Evolutionary conservation across 2,113 vertebrate species (phyloP), one percentile per base, ranked within the genome.

Genomic region (Tetraodon nigroviridis): DNA sequence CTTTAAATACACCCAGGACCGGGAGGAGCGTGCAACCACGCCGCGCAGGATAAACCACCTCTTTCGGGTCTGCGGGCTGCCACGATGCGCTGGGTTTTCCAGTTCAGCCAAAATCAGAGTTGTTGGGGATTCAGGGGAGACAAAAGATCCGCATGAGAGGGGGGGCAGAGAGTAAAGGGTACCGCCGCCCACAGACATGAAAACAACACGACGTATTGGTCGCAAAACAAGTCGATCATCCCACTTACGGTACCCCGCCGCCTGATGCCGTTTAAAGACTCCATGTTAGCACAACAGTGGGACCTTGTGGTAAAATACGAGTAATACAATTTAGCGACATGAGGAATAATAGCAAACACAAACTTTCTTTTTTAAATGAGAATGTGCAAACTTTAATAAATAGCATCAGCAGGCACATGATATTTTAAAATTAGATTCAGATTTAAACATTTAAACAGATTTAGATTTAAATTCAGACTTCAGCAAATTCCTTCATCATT

Each of bases 351-450:
- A 40, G 11, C 14, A 22, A 58, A 58, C 48, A 64, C 27, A 46
- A 41, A n/a, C n/a, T n/a, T n/a, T n/a, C 48, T 17, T 71, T 51
- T 29, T 27, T 65, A 76, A 58, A 67, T 75, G 61, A 62, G 75
- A 89, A 44, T 44, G 81, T 84, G 87, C 72, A 86, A 88, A 85
- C 65, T 91, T 91, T 90, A 91, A 81, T 91, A 57, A 73, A 71
- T 69, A 77, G 64, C 41, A 70, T 79, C 51, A 78, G 88, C 73
- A 80, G 65, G 65, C 64, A 61, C 46, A 72, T 72, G 58, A 81
- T 46, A 67, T 77, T 65, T 71, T 67, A 76, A 8, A 64, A 82
- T 57, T 49, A n/a, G n/a, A n/a, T n/a, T n/a, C n/a, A n/a, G n/a
- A n/a, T n/a, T n/a, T n/a, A n/a, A n/a, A n/a, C n/a, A n/a, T n/a